Percentiles rank a stretch among this genome's conserved stretches.
Evolutionary conservation across 2,113 vertebrate species (phyloP).

Genomic region (Engystomops pustulosus): DNA sequence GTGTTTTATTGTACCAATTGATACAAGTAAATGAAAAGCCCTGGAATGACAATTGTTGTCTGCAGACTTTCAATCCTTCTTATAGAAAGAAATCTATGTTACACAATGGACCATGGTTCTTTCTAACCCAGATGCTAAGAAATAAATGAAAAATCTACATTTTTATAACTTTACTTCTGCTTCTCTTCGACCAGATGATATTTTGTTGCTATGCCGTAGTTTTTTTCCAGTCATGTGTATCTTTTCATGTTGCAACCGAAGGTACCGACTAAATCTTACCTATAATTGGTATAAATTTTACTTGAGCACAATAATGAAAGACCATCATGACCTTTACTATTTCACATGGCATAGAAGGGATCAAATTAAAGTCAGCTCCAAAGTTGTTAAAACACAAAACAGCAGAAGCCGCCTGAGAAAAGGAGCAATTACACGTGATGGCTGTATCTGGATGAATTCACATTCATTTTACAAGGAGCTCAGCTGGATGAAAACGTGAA

Average conservation of each 20-base stretch:
- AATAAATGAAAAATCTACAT: not conserved
- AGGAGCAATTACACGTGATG: constrained; percentile 10
- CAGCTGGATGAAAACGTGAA: constrained; percentile 32
- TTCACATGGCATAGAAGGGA: not conserved
- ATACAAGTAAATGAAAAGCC: too few species aligned
- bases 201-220: not conserved
- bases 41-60: too few species aligned
- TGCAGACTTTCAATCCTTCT: too few species aligned
- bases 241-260: not conserved
- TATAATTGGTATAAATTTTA: constrained; percentile 1
- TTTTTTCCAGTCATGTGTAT: not conserved
- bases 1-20: too few species aligned
- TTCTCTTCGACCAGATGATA: not conserved
- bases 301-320: not conserved
- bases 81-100: too few species aligned
- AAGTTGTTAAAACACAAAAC: constrained; percentile 9
- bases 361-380: constrained; percentile 4
- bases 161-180: not conserved
- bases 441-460: constrained; percentile 2
- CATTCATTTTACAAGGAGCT: not conserved
- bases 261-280: not conserved
- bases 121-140: too few species aligned
- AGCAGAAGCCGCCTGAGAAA: not conserved
- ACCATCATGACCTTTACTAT: not conserved
- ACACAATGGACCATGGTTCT: too few species aligned